These are phyloP conservation scores for Agrochola lychnidis DNA, from an alignment of 2,888 invertebrate genomes.

Conservation along the genomic window DNA sequence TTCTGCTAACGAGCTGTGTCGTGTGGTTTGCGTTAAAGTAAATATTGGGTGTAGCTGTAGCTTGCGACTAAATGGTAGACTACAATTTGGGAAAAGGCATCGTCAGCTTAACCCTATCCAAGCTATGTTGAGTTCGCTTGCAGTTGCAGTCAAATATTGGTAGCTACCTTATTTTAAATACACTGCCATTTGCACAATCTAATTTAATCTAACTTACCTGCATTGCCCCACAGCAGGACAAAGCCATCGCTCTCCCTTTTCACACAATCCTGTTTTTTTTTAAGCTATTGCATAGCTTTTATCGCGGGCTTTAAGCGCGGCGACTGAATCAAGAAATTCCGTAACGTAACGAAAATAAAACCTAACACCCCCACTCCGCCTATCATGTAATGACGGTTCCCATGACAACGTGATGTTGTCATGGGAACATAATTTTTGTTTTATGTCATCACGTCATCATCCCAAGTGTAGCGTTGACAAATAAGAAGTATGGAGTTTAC, in stretches of 20 bases:
- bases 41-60: slow-evolving; percentile 23
- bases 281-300: too few relatives aligned
- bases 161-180: neutral
- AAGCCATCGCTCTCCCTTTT: neutral
- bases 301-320: too few relatives aligned
- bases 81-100: too few relatives aligned
- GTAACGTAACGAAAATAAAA: too few relatives aligned
- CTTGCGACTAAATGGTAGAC: neutral
- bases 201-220: neutral
- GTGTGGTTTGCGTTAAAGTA: slow-evolving; percentile 28
- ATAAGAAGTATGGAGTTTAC: too few relatives aligned
- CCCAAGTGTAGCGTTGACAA: too few relatives aligned
- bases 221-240: neutral
- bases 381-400: too few relatives aligned
- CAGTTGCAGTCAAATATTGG: neutral
- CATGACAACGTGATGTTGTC: too few relatives aligned
- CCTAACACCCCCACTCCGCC: too few relatives aligned
- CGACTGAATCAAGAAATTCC: too few relatives aligned
- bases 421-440: too few relatives aligned
- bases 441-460: too few relatives aligned
- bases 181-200: neutral
- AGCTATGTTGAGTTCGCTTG: neutral
- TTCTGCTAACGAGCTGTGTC: slow-evolving; percentile 58
- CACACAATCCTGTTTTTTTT: neutral
- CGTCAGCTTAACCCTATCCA: neutral